Evolutionary conservation across 2,888 invertebrate species (phyloP), one percentile per base, ranked within the genome.

Genomic region (Nesidiocoris tenuis): DNA sequence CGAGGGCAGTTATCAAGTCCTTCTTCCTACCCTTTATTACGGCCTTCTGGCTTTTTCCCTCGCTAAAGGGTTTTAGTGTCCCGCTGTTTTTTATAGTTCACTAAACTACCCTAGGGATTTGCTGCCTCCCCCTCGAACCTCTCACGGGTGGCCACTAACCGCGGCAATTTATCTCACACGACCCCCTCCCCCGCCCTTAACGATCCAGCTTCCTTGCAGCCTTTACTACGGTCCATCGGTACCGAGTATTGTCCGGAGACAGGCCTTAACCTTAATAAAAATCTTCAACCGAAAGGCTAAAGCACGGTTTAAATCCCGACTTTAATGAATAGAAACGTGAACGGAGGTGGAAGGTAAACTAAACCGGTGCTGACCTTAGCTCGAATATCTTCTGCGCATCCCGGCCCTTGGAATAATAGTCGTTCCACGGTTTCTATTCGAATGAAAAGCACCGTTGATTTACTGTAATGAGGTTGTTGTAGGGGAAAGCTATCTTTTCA

Each of bases 21-120:
- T 12, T 39, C 39, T 12, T 39, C 39, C 12, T 3, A 12, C 5
- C 39, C 66, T 24, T 39, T 23, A 12, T 23, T 24, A 16, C 63
- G 16, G 25, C 25, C 24, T 64, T 24, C 64, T 22, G 24, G n/a
- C 25, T 54, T 67, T 56, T 55, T 67, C 67, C 55, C 25, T 67
- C 67, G 56, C 61, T 22, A 39, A 39, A 56, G 25, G 70, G 70
- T n/a, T 71, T 71, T 71, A 71, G 61, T 71, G 70, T 71, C 61
- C 56, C 25, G 24, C 57, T 61, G 56, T 71, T 71, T 71, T 71
- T 71, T 71, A 71, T 71, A 61, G 59, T 71, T 59, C 61, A 71
- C 59, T 71, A 71, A 71, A 71, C 70, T 71, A 71, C 70, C 70
- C 59, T 25, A 17, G 25, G 70, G 70, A 59, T 39, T 39, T 39